Evolutionary conservation across 2,797 vertebrate genomes (phyloP), one percentile per base, ranked within the genome.

Genomic region (Lycodopsis pacificus): DNA sequence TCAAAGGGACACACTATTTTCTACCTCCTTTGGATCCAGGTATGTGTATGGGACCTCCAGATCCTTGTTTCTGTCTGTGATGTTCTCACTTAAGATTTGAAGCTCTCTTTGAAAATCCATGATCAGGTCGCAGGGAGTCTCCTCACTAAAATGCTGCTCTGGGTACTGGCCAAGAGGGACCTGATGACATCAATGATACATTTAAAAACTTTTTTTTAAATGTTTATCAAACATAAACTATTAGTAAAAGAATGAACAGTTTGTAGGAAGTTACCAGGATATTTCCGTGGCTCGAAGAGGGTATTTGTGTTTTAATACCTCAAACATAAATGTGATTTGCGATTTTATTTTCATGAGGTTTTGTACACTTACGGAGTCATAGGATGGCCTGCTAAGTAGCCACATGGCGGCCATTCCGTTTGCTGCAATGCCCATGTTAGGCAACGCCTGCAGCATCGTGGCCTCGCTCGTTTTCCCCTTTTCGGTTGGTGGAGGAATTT

Each of bases 1-100:
- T 90, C 36, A 92, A 71, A 93, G 82, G 30, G 90, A 81, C 40
- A 92, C 89, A 32, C 90, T 94, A 7, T 92, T 94, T 77, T 91
- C 90, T 1, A 92, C 1, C 12, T 3, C 7, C 0, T 0, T 0
- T 71, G 91, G 92, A 73, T 91, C 81, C 86, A 91, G 5, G 86
- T 89, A 91, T 30, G 63, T 86, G 82, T 92, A 91, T 1, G 88
- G 85, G 17, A 89, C 14, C 0, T 67, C 17, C 61, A 91, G 62
- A 1, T 4, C 4, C 1, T 3, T 11, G 65, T 93, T 94, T 71
- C 92, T 85, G 46, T 1, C 4, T 34, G 87, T 68, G 40, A 93
- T 92, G 14, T 0, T 2, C 32, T 1, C 1, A 51, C 72, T 88
- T 3, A 90, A 34, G 15, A 6, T 0, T 0, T 71, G 1, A 17